phyloP scores from a whole-genome alignment of 1,140 invertebrate species.

The Episyrphus balteatus region DNA sequence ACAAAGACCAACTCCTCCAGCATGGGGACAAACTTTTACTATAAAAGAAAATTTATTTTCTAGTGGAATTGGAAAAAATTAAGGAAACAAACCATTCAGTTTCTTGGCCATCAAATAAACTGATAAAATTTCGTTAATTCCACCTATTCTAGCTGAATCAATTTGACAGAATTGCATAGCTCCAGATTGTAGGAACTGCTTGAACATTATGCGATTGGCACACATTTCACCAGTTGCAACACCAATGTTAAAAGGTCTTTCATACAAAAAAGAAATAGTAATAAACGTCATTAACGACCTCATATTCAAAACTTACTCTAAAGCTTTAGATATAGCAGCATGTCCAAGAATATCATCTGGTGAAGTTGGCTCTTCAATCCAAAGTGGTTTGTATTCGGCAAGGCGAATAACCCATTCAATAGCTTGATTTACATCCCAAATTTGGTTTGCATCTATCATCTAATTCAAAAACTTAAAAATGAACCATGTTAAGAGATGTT shows the following conservation, averaged over 20 bases:
- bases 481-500: neutral
- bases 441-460: conserved; percentile 89
- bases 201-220: conserved; percentile 84
- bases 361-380: conserved; percentile 91
- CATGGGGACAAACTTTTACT: conserved; percentile 86
- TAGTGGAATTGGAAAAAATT: neutral
- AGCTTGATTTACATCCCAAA: conserved; percentile 75
- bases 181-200: conserved; percentile 71
- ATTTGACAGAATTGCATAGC: conserved; percentile 84
- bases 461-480: conserved; percentile 26
- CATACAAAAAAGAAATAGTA: neutral
- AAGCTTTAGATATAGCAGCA: conserved; percentile 52
- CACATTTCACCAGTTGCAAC: conserved; percentile 89
- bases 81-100: conserved; percentile 32
- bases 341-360: conserved; percentile 85
- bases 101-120: conserved; percentile 82
- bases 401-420: conserved; percentile 77
- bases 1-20: conserved; percentile 83
- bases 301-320: conserved; percentile 38
- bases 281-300: neutral
- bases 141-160: conserved; percentile 76
- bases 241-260: conserved; percentile 50
- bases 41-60: conserved; percentile 34
- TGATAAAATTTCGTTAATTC: conserved; percentile 77
- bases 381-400: conserved; percentile 59